These are phyloP conservation scores for Notiomystis cincta DNA, from an alignment of 2,113 vertebrate genomes.

Conservation along the genomic window DNA sequence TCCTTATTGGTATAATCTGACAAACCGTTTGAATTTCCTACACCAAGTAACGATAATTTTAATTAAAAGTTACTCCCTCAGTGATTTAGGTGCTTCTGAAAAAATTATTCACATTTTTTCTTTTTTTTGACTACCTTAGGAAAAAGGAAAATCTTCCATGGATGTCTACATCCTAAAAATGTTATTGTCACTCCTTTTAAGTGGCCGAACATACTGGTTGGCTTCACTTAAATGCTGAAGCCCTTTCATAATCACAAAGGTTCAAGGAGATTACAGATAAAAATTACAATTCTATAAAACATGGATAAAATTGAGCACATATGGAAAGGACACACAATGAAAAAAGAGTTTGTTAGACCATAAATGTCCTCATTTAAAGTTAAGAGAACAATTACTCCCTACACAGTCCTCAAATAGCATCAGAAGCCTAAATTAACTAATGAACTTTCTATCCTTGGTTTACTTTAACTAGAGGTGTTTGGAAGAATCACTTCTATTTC, in stretches of 20 bases:
- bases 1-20: not conserved
- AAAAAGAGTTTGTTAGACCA: not conserved
- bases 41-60: not conserved
- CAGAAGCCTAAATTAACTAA: not conserved
- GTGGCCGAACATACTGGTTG: not conserved
- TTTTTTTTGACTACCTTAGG: not conserved
- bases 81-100: not conserved
- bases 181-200: not conserved
- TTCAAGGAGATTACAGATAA: not conserved
- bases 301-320: not conserved
- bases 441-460: not conserved
- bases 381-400: not conserved
- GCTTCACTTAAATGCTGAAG: not conserved
- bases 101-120: not conserved
- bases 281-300: not conserved
- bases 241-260: not conserved
- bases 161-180: not conserved
- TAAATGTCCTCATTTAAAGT: not conserved
- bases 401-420: not conserved
- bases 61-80: not conserved
- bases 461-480: not conserved
- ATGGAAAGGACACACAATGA: not conserved
- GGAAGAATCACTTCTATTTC: not conserved
- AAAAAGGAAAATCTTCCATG: not conserved
- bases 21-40: not conserved